phyloP scores from a whole-genome alignment of 1,140 invertebrate species.

The Teleopsis dalmanni region DNA sequence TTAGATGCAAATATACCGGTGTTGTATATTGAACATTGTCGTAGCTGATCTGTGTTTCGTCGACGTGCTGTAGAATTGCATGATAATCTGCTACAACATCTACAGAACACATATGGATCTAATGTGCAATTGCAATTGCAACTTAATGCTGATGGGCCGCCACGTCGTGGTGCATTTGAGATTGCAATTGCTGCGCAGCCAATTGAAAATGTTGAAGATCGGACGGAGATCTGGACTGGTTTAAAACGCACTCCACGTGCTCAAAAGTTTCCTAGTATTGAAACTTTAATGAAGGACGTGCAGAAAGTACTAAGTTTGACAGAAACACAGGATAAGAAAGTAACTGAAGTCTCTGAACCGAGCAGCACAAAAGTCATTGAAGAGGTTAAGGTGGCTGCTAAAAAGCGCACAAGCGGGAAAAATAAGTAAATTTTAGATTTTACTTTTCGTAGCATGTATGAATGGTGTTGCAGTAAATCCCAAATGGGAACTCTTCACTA shows the following conservation, averaged over 20 bases:
- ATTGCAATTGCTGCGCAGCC: constrained; percentile 16
- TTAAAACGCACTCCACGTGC: constrained; percentile 33
- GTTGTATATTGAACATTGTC: constrained; percentile 31
- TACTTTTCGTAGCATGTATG: constrained; percentile 4
- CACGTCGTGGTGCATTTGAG: constrained; percentile 32
- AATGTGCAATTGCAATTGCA: constrained; percentile 25
- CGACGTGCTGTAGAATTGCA: constrained; percentile 32
- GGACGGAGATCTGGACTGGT: constrained; percentile 27
- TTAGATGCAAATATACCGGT: constrained; percentile 23
- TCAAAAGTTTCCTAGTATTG: constrained; percentile 30
- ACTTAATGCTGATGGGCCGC: constrained; percentile 24
- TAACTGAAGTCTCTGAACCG: neutral
- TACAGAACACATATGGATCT: constrained; percentile 15
- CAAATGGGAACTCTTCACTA: neutral
- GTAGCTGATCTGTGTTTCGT: constrained; percentile 22
- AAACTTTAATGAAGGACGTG: constrained; percentile 20
- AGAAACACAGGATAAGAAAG: too few relatives aligned
- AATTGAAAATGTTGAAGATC: constrained; percentile 10
- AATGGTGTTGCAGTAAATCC: constrained; percentile 1
- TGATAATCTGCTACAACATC: constrained; percentile 16
- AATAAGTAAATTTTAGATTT: neutral
- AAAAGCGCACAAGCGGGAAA: neutral
- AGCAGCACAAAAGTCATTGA: neutral
- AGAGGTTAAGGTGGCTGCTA: neutral
- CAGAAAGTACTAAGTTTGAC: neutral